Percentiles rank a stretch among this genome's conserved stretches.
Conservation (phyloP, 2,113 vertebrate species). For the Calyptommatus sinebrachiatus region DNA sequence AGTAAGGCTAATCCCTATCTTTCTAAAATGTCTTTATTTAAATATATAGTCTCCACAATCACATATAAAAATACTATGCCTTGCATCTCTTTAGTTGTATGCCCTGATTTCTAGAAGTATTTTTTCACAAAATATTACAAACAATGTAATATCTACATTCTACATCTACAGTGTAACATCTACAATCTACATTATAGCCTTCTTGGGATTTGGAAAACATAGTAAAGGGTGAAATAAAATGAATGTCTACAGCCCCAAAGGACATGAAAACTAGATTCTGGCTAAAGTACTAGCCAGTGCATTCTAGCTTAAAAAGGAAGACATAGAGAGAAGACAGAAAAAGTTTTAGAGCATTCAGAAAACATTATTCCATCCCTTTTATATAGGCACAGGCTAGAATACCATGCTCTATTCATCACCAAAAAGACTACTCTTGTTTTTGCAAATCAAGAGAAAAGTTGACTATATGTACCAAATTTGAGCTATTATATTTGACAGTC, state of each 20-base stretch:
- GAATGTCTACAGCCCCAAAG: not conserved
- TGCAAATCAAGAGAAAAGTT: constrained; percentile 45
- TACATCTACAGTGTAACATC: too few relatives aligned
- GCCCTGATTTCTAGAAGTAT: not conserved
- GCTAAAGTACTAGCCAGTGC: not conserved
- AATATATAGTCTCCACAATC: not conserved
- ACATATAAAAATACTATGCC: not conserved
- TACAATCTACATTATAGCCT: not conserved
- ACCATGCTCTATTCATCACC: not conserved
- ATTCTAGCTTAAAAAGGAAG: not conserved
- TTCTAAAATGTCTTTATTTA: too few relatives aligned
- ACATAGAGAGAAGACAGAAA: not conserved
- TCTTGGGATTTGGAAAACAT: not conserved
- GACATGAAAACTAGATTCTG: not conserved
- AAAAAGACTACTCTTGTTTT: not conserved
- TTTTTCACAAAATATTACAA: not conserved
- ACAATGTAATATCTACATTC: not conserved
- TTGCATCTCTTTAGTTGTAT: not conserved
- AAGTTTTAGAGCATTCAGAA: constrained; percentile 2
- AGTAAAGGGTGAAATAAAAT: not conserved
- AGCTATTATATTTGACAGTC: constrained; percentile 41
- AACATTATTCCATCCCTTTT: constrained; percentile 26
- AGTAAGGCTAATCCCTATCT: too few relatives aligned
- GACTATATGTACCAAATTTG: constrained; percentile 48
- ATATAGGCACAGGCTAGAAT: constrained; percentile 12